Conservation (phyloP, 1,140 invertebrate genomes). For the Halictus rubicundus region DNA sequence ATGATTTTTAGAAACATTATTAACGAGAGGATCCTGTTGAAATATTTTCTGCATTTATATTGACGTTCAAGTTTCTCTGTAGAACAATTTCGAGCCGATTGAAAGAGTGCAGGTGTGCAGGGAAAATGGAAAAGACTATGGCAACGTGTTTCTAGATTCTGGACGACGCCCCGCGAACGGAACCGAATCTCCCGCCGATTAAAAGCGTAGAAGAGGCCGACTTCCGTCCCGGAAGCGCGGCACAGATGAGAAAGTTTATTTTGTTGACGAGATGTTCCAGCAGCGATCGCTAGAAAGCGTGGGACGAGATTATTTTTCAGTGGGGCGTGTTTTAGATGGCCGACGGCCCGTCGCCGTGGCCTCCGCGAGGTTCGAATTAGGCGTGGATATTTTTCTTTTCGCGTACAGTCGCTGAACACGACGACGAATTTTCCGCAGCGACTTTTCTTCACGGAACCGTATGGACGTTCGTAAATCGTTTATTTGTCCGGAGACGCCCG, state of each 20-base stretch:
- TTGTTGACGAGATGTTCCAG: constrained; percentile 49
- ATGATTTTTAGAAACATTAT: too few relatives aligned
- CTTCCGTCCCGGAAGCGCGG: constrained; percentile 49
- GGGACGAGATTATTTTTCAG: constrained; percentile 45
- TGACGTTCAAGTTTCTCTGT: too few relatives aligned
- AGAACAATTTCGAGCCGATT: too few relatives aligned
- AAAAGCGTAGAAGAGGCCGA: constrained; percentile 39
- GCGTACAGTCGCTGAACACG: too few relatives aligned
- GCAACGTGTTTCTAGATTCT: not conserved
- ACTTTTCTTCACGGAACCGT: not conserved
- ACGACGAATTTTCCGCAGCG: too few relatives aligned
- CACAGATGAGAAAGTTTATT: constrained; percentile 60
- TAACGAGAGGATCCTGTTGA: too few relatives aligned
- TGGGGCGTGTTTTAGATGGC: constrained; percentile 12
- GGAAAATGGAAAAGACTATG: too few relatives aligned
- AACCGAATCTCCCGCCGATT: constrained; percentile 16
- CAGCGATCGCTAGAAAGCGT: constrained; percentile 21
- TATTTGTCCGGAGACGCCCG: not conserved
- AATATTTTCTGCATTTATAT: too few relatives aligned
- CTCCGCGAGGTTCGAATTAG: not conserved
- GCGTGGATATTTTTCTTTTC: constrained; percentile 13
- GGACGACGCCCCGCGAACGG: not conserved
- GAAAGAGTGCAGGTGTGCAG: too few relatives aligned
- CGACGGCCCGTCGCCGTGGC: constrained; percentile 3
- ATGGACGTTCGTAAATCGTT: not conserved